phyloP scores from a whole-genome alignment of 1,140 invertebrate genomes.

The Phocides pigmalion region DNA sequence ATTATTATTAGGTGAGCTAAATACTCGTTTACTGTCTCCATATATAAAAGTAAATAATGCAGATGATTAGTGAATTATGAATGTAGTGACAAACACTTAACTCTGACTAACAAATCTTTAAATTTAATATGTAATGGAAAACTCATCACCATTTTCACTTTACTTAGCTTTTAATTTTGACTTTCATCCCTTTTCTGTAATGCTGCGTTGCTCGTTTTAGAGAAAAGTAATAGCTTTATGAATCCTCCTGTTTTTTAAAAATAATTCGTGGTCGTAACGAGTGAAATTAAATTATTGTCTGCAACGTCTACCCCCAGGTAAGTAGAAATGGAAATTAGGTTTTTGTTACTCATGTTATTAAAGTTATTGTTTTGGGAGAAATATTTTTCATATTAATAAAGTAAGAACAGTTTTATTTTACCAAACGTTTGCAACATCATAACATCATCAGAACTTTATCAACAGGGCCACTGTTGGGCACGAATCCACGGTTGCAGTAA shows the following conservation, averaged over 20 bases:
- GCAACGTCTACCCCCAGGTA: constrained; percentile 44
- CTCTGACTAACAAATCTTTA: too few relatives aligned
- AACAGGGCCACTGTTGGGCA: too few relatives aligned
- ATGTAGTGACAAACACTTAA: too few relatives aligned
- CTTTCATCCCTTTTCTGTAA: constrained; percentile 46
- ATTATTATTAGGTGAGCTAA: too few relatives aligned
- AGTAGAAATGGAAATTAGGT: constrained; percentile 38
- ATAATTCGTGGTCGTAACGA: constrained; percentile 58
- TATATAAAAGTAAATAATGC: too few relatives aligned
- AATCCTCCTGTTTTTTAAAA: constrained; percentile 63
- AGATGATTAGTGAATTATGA: too few relatives aligned
- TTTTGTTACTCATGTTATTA: constrained; percentile 2
- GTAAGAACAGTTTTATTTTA: not conserved
- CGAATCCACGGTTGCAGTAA: too few relatives aligned
- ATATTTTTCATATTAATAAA: not conserved
- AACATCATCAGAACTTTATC: too few relatives aligned
- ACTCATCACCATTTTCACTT: constrained; percentile 31
- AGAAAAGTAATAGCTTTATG: constrained; percentile 66
- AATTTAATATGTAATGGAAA: too few relatives aligned
- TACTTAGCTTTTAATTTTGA: constrained; percentile 51
- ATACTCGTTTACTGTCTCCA: too few relatives aligned
- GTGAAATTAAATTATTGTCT: constrained; percentile 67
- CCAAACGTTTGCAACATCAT: too few relatives aligned
- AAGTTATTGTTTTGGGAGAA: not conserved
- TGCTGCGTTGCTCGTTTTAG: constrained; percentile 56